Percentiles rank a stretch among this genome's conserved stretches.
phyloP scores from a whole-genome alignment of 2,113 vertebrate genomes.

The Colinus virginianus region DNA sequence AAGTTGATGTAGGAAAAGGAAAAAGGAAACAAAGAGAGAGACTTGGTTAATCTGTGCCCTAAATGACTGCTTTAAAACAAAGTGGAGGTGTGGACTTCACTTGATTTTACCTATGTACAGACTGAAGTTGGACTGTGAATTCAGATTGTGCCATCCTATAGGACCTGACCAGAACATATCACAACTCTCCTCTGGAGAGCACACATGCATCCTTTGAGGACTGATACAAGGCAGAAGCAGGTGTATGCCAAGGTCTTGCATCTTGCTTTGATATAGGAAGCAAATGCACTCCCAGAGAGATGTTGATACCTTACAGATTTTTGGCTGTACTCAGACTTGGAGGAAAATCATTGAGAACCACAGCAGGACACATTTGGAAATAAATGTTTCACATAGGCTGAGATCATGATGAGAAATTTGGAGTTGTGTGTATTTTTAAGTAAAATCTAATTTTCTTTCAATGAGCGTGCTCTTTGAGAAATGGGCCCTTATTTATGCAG shows the following conservation, averaged over 20 bases:
- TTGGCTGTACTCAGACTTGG: background rate
- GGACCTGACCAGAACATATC: background rate
- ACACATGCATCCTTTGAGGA: background rate
- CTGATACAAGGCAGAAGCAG: background rate
- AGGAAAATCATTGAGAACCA: background rate
- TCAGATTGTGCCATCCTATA: background rate
- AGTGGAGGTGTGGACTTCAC: background rate
- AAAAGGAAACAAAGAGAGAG: background rate
- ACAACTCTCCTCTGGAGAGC: background rate
- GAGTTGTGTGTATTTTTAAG: conserved; percentile 30
- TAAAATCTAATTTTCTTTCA: conserved; percentile 60
- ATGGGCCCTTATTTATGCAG: conserved; percentile 74
- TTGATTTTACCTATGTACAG: background rate
- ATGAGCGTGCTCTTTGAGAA: conserved; percentile 46
- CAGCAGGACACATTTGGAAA: background rate
- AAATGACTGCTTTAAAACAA: background rate
- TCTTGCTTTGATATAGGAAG: background rate
- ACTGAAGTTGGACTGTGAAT: background rate
- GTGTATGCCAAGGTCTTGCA: background rate
- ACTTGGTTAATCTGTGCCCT: background rate
- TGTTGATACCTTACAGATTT: background rate
- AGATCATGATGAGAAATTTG: conserved; percentile 1
- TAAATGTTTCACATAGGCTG: background rate
- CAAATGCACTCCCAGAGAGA: background rate
- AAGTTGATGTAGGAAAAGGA: background rate